Evolutionary conservation across 2,888 invertebrate species (phyloP).

Genomic region (Dryobota labecula): DNA sequence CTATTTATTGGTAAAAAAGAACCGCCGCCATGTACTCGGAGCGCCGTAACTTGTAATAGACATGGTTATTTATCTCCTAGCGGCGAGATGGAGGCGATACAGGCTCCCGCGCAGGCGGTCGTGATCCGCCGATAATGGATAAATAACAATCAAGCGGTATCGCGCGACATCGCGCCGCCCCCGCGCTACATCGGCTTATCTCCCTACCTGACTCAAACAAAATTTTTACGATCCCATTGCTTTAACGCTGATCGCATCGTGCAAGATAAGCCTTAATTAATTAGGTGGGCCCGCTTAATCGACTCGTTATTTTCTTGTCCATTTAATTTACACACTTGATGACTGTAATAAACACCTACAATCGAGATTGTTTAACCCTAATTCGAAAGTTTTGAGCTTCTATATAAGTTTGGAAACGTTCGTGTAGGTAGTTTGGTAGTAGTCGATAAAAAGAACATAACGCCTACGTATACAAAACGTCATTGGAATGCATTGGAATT

Average conservation of each 20-base stretch:
- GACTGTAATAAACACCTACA: constrained; percentile 82
- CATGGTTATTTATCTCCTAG: constrained; percentile 76
- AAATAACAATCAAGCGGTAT: constrained; percentile 85
- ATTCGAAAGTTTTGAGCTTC: constrained; percentile 75
- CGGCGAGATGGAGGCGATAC: constrained; percentile 75
- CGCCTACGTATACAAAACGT: constrained; percentile 44
- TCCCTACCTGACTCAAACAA: constrained; percentile 77
- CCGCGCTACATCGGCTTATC: constrained; percentile 68
- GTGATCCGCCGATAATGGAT: constrained; percentile 81
- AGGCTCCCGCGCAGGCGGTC: constrained; percentile 77
- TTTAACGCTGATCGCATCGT: constrained; percentile 77
- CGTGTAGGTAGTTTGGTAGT: constrained; percentile 53
- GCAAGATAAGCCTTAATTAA: constrained; percentile 82
- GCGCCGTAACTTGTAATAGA: constrained; percentile 65
- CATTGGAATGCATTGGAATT: constrained; percentile 29
- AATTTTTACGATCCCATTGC: constrained; percentile 81
- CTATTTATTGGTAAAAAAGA: constrained; percentile 42
- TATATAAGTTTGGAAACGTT: constrained; percentile 54
- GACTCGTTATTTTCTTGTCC: constrained; percentile 81
- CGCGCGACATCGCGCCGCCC: constrained; percentile 77
- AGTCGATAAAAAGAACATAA: constrained; percentile 55
- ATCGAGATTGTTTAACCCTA: constrained; percentile 76
- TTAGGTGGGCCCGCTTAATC: constrained; percentile 80
- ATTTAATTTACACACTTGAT: constrained; percentile 82
- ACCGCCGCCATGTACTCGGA: constrained; percentile 1